Evolutionary conservation across 2,113 vertebrate genomes (phyloP), one percentile per base, ranked within the genome.

Genomic region (Cygnus atratus): DNA sequence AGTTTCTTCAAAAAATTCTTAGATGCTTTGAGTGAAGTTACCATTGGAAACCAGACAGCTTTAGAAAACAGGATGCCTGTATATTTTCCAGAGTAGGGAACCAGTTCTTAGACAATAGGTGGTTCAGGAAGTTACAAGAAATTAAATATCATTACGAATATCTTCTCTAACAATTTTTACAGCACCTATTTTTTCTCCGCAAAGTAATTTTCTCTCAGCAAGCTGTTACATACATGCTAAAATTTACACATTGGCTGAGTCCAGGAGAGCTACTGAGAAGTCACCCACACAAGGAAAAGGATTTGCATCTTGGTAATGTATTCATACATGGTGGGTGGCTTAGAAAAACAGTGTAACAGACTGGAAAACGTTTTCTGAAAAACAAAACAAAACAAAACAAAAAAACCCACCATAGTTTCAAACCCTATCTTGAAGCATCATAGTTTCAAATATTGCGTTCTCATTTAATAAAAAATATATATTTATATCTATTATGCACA

Each of bases 41-140:
- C 26, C 43, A 57, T 15, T 92, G 52, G 61, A 81, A 96, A 84
- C 10, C 31, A n/a, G 8, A 67, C 26, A 78, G 33, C 33, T 88
- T 73, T 50, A 92, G 72, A 88, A 95, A 92, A 88, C 68, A 96
- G 72, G 67, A 95, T 88, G 87, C n/a, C 59, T 58, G 15, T 62
- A 11, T 85, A 62, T 93, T 94, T 88, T 90, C 63, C 41, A 86
- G 46, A 46, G 35, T 12, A 57, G 7, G 8, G 21, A 92, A 85
- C 19, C 13, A 50, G 31, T 6, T 87, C 11, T 63, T 84, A 59
- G 72, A 68, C 50, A 86, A 71, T 61, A 78, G 43, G 29, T 52
- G 6, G 8, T 65, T 93, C 87, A 75, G 43, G 52, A 87, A 73
- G 75, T 14, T 14, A 2, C 31, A 72, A 62, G 39, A 75, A 26